Evolutionary conservation across 2,888 invertebrate species (phyloP).

Genomic region (Dynastes tityus): DNA sequence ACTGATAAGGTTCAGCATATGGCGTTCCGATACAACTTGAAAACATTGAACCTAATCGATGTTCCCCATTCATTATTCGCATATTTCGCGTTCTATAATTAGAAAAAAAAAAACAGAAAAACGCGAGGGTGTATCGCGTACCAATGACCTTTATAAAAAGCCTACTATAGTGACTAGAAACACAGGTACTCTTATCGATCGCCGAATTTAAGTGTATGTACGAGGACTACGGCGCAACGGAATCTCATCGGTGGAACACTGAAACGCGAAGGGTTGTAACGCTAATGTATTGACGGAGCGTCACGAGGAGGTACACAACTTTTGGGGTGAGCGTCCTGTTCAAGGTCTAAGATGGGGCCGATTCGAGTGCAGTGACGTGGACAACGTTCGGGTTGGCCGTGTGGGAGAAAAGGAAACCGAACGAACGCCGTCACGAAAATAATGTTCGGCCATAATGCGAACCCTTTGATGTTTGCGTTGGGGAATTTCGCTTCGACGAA

Average conservation of each 20-base stretch:
- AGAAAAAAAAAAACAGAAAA: neutral
- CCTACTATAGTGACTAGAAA: neutral
- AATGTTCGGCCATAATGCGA: neutral
- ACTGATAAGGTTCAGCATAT: no score
- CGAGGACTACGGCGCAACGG: neutral
- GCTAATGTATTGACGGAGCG: slow-evolving; percentile 26
- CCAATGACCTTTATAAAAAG: slow-evolving; percentile 10
- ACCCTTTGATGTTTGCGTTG: slow-evolving; percentile 19
- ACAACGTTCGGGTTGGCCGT: slow-evolving; percentile 33
- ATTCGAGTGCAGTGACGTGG: slow-evolving; percentile 37
- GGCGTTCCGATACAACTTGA: no score
- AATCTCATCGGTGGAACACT: neutral
- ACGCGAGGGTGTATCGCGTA: neutral
- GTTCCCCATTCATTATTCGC: neutral
- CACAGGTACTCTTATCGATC: neutral
- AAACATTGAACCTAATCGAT: no score
- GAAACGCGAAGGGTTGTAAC: slow-evolving; percentile 19
- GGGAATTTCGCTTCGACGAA: slow-evolving; percentile 21
- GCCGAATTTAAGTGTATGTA: neutral
- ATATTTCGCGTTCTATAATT: slow-evolving; percentile 7
- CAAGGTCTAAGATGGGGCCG: slow-evolving; percentile 59
- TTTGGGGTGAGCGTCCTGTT: slow-evolving; percentile 64
- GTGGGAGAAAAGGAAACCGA: slow-evolving; percentile 23
- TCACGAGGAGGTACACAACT: slow-evolving; percentile 28
- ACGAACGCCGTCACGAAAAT: slow-evolving; percentile 18